These are phyloP conservation scores for Hesperia comma DNA, from an alignment of 2,888 invertebrate genomes.

Conservation along the genomic window DNA sequence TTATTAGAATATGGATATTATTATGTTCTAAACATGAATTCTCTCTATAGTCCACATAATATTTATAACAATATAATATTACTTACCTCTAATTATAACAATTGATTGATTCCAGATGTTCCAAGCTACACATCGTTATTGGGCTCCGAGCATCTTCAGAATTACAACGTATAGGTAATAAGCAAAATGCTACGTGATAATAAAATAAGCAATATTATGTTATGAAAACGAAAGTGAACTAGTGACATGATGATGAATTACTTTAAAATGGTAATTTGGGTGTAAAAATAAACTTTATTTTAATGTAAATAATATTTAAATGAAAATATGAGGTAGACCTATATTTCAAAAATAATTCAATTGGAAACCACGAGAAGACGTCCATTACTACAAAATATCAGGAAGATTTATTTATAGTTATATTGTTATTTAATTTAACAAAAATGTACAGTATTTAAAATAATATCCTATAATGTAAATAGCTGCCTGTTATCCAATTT, in stretches of 20 bases:
- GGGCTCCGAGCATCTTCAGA: conserved; percentile 70
- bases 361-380: no score
- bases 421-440: not conserved
- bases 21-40: no score
- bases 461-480: not conserved
- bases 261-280: not conserved
- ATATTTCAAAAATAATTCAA: not conserved
- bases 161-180: conserved; percentile 63
- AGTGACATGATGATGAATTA: not conserved
- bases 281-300: not conserved
- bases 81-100: not conserved
- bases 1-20: no score
- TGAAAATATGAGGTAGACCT: not conserved
- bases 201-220: conserved; percentile 23
- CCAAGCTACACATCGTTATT: conserved; percentile 62
- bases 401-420: not conserved
- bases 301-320: conserved; percentile 3
- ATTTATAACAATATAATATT: not conserved
- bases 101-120: conserved; percentile 58
- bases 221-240: conserved; percentile 2
- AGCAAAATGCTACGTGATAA: conserved; percentile 21
- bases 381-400: not conserved
- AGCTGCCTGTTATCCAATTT: not conserved
- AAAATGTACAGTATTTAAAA: conserved; percentile 9
- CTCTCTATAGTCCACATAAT: not conserved